A percentile compares a stretch with the other conserved stretches of the same genome.
Evolutionary conservation across 1,140 invertebrate genomes (phyloP).

Genomic region (Mylabris phalerata): DNA sequence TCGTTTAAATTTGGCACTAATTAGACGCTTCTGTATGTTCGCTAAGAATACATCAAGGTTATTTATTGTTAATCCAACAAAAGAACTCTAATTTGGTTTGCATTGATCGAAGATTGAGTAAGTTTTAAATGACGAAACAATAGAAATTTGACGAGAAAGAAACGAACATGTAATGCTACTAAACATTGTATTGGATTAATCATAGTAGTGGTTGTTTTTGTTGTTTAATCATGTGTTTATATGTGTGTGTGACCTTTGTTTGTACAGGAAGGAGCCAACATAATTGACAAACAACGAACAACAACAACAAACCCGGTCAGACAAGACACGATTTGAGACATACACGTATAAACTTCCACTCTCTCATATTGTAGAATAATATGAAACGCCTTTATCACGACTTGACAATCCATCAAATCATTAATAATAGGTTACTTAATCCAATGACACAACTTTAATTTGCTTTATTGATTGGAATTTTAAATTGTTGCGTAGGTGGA

Average conservation of each 20-base stretch:
- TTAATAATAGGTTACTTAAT: constrained; percentile 29
- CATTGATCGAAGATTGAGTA: too few species aligned
- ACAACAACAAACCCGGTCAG: constrained; percentile 17
- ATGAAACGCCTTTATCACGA: constrained; percentile 30
- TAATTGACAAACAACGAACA: too few species aligned
- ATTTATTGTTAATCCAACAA: not conserved
- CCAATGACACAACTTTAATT: constrained; percentile 22
- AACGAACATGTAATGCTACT: not conserved
- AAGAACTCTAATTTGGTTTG: not conserved
- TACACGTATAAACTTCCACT: not conserved
- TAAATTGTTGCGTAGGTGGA: constrained; percentile 10
- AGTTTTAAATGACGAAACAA: constrained; percentile 1
- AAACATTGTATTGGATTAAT: constrained; percentile 19
- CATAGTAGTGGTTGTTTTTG: constrained; percentile 1
- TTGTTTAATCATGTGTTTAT: constrained; percentile 6
- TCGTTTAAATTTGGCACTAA: not conserved
- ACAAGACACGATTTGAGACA: constrained; percentile 24
- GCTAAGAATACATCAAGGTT: not conserved
- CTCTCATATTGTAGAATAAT: constrained; percentile 6
- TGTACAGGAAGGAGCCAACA: constrained; percentile 21
- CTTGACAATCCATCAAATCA: constrained; percentile 27
- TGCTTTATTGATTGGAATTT: constrained; percentile 16
- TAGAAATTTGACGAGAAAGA: not conserved
- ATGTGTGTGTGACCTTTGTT: constrained; percentile 20
- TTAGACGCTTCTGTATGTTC: not conserved